Base-by-base conservation (phyloP, 2,113 vertebrate species). In the Hippopotamus amphibius region DNA sequence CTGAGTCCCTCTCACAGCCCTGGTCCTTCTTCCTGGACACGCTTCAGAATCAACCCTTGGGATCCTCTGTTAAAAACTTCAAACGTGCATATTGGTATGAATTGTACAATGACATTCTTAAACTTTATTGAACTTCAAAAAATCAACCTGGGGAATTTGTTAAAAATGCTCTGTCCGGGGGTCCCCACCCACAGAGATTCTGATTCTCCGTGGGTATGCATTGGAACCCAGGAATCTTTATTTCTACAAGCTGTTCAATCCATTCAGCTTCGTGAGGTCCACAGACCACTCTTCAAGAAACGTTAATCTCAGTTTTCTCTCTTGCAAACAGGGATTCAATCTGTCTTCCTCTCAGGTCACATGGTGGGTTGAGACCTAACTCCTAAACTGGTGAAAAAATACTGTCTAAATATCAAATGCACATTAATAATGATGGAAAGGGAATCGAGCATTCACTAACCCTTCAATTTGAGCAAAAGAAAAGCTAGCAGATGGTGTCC, bases 401-500 rank as follows among this genome's bases (percentile, higher is more conserved):
- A 12, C 50, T 65, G 7, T 21, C 57, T 43, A 48, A 91, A 55
- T 74, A 69, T 0, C 48, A 37, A 93, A 74, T 22, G 33, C 16
- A 48, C 22, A 24, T 21, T 69, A 59, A 59, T 55, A 90, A 79
- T 79, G 33, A 80, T n/a, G 14, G 87, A 97, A 96, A 95, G 95
- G 66, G 87, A 93, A 59, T 87, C 16, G 24, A 90, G 77, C 72
- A 95, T 95, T 95, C 82, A 53, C 53, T 65, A 85, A 96, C 59
- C 63, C 55, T 88, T 96, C 92, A 92, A 93, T 76, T 55, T 37
- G 90, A 97, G 93, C 48, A 68, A 96, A 81, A 74, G 55, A 96
- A 79, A 72, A 86, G n/a, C 63, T 87, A 80, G n/a, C 68, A 92
- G 90, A 50, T 74, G 48, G 37, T 30, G 1, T 21, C 33, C 30